These are phyloP conservation scores for Charaxes varanes DNA, from an alignment of 1,140 invertebrate species.

Conservation along the genomic window DNA sequence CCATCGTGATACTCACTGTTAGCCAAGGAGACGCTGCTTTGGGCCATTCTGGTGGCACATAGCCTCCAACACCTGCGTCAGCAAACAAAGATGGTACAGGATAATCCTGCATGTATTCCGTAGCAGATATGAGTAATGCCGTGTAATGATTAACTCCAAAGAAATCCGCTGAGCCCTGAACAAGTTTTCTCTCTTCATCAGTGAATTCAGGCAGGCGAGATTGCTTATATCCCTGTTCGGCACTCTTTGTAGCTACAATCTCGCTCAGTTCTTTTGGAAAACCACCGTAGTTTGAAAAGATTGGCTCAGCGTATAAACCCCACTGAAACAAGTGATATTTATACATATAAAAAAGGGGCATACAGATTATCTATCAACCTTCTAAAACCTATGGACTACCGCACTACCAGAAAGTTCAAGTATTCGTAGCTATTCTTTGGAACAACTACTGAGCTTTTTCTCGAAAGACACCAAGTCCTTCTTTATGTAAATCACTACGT, in stretches of 20 bases:
- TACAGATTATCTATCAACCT: no score
- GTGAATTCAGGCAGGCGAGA: conserved; percentile 74
- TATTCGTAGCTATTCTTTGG: no score
- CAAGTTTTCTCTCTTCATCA: conserved; percentile 66
- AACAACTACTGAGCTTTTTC: no score
- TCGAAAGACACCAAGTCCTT: no score
- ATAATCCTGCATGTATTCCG: conserved; percentile 14
- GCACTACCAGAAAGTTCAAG: no score
- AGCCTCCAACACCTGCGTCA: conserved; percentile 24
- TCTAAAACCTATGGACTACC: no score
- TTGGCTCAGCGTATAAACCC: conserved; percentile 75
- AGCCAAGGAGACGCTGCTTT: conserved; percentile 27
- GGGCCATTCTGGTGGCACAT: conserved; percentile 27
- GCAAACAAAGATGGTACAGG: conserved; percentile 27
- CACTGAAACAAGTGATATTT: conserved; percentile 49
- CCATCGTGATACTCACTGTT: conserved; percentile 20
- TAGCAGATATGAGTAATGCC: conserved; percentile 31
- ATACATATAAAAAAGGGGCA: conserved; percentile 3
- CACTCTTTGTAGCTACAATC: conserved; percentile 71
- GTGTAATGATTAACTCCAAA: conserved; percentile 80
- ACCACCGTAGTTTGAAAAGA: conserved; percentile 75
- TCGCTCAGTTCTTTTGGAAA: conserved; percentile 76
- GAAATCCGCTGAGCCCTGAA: conserved; percentile 78
- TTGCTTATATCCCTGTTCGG: conserved; percentile 50
- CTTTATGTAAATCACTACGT: conserved; percentile 1